These are phyloP conservation scores for Chaetodon auriga DNA, from an alignment of 2,113 vertebrate genomes.

Conservation along the genomic window DNA sequence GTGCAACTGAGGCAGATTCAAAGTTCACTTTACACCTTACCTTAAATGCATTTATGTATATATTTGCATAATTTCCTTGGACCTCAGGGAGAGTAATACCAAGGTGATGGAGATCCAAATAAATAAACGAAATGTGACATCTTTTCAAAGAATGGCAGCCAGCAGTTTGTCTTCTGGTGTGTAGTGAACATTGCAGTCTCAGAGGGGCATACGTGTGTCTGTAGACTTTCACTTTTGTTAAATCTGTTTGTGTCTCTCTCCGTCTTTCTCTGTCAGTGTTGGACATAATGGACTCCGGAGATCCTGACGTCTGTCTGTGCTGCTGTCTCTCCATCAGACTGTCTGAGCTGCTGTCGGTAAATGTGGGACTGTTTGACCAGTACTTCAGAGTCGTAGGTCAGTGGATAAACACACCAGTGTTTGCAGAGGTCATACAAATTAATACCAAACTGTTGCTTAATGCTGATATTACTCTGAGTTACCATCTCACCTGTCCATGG, in stretches of 20 bases:
- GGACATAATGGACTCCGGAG: slow-evolving; percentile 81
- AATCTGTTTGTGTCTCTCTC: neutral
- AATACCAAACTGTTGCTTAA: neutral
- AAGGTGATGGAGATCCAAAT: too few relatives aligned
- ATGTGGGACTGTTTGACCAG: slow-evolving; percentile 97
- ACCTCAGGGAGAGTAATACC: too few relatives aligned
- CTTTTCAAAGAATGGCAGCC: too few relatives aligned
- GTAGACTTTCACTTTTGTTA: too few relatives aligned
- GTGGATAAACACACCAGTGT: slow-evolving; percentile 40
- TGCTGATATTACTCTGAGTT: neutral
- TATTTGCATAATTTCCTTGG: too few relatives aligned
- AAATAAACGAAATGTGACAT: too few relatives aligned
- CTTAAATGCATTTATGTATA: too few relatives aligned
- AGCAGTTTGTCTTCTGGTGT: too few relatives aligned
- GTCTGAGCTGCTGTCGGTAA: slow-evolving; percentile 89
- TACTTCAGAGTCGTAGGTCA: slow-evolving; percentile 95
- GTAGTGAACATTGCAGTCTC: too few relatives aligned
- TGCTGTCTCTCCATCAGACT: slow-evolving; percentile 75
- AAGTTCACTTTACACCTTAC: too few relatives aligned
- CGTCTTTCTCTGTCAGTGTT: slow-evolving; percentile 75
- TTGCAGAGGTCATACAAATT: neutral
- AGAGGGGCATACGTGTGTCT: neutral
- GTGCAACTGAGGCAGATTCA: too few relatives aligned
- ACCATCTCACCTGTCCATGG: neutral
- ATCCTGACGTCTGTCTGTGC: slow-evolving; percentile 86